Conservation (phyloP, 1,140 invertebrate species). For the Bacillus rossius region DNA sequence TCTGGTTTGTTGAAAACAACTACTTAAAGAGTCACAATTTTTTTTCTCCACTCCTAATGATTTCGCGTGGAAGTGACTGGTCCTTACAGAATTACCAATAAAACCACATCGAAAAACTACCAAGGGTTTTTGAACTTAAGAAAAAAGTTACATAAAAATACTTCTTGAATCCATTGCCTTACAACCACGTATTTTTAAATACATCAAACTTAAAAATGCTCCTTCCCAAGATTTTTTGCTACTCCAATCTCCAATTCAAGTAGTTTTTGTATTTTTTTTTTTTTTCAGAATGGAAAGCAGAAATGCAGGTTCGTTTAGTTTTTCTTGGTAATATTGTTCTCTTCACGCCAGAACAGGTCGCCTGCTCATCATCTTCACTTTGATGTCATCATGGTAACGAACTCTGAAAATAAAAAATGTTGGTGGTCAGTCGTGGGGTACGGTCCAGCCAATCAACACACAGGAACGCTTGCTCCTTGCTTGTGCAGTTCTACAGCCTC, state of each 20-base stretch:
- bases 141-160: constrained; percentile 34
- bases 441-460: neutral
- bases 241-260: constrained; percentile 31
- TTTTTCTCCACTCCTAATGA: constrained; percentile 20
- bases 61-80: constrained; percentile 17
- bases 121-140: constrained; percentile 33
- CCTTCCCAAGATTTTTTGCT: constrained; percentile 30
- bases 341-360: constrained; percentile 40
- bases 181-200: constrained; percentile 25
- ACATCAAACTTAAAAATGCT: constrained; percentile 32
- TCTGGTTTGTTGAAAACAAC: constrained; percentile 9
- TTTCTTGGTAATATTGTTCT: constrained; percentile 42
- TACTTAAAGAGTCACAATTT: constrained; percentile 17
- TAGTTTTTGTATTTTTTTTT: constrained; percentile 18
- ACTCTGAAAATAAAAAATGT: constrained; percentile 70
- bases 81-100: constrained; percentile 22
- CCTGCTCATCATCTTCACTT: constrained; percentile 67
- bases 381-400: constrained; percentile 99
- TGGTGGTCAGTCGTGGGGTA: constrained; percentile 11
- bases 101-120: constrained; percentile 21
- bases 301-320: constrained; percentile 39
- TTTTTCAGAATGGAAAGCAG: constrained; percentile 46
- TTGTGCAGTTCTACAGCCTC: neutral
- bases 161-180: constrained; percentile 27
- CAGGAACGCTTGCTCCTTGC: neutral